Evolutionary conservation across 2,888 invertebrate species (phyloP).

Genomic region (Lobophora halterata): DNA sequence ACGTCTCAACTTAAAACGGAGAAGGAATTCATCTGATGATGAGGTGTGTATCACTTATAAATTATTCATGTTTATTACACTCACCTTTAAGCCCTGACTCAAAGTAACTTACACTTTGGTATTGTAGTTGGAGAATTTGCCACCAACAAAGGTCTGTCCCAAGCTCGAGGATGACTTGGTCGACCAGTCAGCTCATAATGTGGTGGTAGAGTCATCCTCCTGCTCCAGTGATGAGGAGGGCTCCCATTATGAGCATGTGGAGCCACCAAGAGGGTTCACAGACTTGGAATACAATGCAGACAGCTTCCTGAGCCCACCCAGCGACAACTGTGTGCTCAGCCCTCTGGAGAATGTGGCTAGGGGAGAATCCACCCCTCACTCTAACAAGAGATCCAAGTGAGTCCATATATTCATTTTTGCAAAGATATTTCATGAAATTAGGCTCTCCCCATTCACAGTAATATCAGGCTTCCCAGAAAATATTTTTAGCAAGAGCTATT

Average conservation of each 20-base stretch:
- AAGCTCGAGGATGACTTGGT: conserved; percentile 50
- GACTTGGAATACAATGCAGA: conserved; percentile 72
- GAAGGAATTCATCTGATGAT: conserved; percentile 70
- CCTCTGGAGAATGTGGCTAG: conserved; percentile 76
- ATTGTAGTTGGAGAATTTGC: conserved; percentile 72
- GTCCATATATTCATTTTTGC: conserved; percentile 15
- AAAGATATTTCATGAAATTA: conserved; percentile 7
- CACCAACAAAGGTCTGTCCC: conserved; percentile 60
- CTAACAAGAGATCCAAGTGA: conserved; percentile 73
- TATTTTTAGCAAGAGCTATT: conserved; percentile 34
- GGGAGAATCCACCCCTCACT: conserved; percentile 72
- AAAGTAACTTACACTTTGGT: conserved; percentile 25
- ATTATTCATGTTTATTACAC: conserved; percentile 19
- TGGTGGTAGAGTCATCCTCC: conserved; percentile 70
- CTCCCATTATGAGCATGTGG: conserved; percentile 52
- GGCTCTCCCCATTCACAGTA: conserved; percentile 23
- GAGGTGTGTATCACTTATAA: conserved; percentile 54
- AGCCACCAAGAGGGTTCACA: conserved; percentile 64
- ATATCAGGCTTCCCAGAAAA: conserved; percentile 27
- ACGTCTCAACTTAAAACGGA: conserved; percentile 65
- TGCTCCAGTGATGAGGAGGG: conserved; percentile 70
- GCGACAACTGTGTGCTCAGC: conserved; percentile 71
- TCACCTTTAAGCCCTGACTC: conserved; percentile 6
- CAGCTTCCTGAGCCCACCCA: conserved; percentile 73
- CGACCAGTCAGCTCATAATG: conserved; percentile 63